Base-by-base conservation (phyloP, 2,888 invertebrate genomes). In the Cantharis rustica region DNA sequence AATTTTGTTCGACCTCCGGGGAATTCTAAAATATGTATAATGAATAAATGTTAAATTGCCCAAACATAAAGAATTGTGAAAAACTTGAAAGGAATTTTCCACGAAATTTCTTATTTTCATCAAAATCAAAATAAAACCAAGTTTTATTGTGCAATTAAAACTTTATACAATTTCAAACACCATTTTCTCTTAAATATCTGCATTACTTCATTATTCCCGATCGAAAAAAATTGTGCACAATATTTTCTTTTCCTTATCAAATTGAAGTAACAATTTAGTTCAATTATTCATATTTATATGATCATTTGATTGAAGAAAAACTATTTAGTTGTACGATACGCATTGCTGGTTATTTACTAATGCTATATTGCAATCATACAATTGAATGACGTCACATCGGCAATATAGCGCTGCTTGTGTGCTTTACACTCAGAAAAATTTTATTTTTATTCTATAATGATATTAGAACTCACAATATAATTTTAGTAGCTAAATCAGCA, bases 1-100 rank as follows among this genome's bases (percentile, higher is more conserved):
- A 17, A 20, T 75, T 77, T 77, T 77, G 72, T 75, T 77, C 63
- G 26, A 27, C 62, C 16, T 66, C 68, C 71, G 62, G 73, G 68
- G 73, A 61, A 15, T 73, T 64, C 71, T 47, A 47, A 47, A 47
- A 47, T 47, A 47, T 47, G 47, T 47, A 47, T 47, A 47, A 47
- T 47, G 47, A 47, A 47, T 47, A 47, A 47, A 47, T 47, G 47
- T 47, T 47, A 47, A 47, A 47, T 47, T 47, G 47, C 7, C n/a
- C 47, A 47, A 47, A 47, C 7, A n/a, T 47, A 47, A 47, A 47
- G 47, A n/a, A 47, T 47, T n/a, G 47, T n/a, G n/a, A n/a, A 47
- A 1, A 47, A 47, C 47, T 47, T 47, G 7, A n/a, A n/a, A 31
- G 31, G 13, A 31, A 31, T 31, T 31, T 27, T 31, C 31, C 31